A percentile compares a stretch with the other conserved stretches of the same genome.
Evolutionary conservation across 2,888 invertebrate genomes (phyloP).

Genomic region (Xestoiulus laeticollis): DNA sequence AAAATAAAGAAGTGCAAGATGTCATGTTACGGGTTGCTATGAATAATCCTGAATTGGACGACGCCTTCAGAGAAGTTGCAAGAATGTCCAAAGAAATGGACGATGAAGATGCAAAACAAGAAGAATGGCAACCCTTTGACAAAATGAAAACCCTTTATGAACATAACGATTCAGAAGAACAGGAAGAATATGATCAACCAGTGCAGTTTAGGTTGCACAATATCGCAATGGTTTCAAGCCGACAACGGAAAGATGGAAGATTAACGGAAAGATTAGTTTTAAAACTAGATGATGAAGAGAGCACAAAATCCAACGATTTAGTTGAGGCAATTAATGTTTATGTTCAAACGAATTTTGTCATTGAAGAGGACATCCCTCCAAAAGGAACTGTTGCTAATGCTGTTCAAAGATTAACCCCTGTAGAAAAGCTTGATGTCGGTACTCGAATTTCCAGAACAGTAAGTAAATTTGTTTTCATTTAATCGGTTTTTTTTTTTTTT

Average conservation of each 20-base stretch:
- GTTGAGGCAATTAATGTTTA: background rate
- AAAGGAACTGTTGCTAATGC: conserved; percentile 29
- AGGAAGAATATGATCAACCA: background rate
- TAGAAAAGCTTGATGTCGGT: background rate
- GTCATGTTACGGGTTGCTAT: background rate
- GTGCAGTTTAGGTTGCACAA: background rate
- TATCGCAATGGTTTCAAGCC: background rate
- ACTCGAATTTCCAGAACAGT: conserved; percentile 25
- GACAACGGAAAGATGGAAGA: background rate
- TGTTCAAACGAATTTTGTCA: background rate
- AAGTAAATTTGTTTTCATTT: too few relatives aligned
- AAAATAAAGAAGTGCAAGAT: conserved; percentile 36
- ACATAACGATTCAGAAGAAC: background rate
- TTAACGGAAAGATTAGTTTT: too few relatives aligned
- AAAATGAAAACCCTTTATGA: background rate
- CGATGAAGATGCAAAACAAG: background rate
- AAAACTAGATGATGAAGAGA: background rate
- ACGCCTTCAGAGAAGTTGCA: background rate
- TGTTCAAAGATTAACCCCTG: background rate
- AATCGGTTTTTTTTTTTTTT: too few relatives aligned
- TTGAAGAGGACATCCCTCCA: background rate
- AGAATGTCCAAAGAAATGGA: too few relatives aligned
- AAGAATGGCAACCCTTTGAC: background rate
- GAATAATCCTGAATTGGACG: conserved; percentile 31
- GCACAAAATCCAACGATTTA: background rate